Evolutionary conservation across 2,113 vertebrate species (phyloP).

Genomic region (Urocolius indicus): DNA sequence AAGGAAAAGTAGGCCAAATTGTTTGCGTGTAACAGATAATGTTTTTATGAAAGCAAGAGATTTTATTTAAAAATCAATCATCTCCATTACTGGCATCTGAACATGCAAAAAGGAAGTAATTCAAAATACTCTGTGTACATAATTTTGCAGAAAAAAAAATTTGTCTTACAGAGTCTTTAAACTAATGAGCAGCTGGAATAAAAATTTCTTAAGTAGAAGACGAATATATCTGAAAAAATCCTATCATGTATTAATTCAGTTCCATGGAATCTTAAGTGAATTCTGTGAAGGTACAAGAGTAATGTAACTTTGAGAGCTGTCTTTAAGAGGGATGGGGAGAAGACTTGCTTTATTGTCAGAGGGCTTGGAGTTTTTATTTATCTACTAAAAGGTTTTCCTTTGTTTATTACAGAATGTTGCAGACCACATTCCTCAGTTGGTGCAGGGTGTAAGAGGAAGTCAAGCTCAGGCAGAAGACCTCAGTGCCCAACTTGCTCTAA

Average conservation of each 20-base stretch:
- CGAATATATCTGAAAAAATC: not conserved
- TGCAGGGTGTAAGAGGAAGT: slow-evolving; percentile 95
- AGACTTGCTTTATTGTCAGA: not conserved
- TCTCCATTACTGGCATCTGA: not conserved
- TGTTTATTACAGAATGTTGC: slow-evolving; percentile 85
- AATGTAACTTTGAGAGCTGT: not conserved
- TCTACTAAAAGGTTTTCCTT: not conserved
- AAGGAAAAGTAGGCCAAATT: not conserved
- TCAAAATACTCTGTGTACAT: not conserved
- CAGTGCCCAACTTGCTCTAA: slow-evolving; percentile 92
- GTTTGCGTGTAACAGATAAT: not conserved
- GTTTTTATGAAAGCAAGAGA: not conserved
- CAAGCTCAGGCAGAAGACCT: slow-evolving; percentile 94
- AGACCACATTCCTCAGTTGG: slow-evolving; percentile 94
- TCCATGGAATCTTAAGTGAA: not conserved
- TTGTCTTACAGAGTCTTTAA: not conserved
- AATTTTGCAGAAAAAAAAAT: not conserved
- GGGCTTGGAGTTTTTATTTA: not conserved
- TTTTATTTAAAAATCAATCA: not conserved
- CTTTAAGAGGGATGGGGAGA: not conserved
- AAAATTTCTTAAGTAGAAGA: not conserved
- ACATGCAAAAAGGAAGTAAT: not conserved
- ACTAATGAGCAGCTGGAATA: not conserved
- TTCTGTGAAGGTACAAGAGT: not conserved
- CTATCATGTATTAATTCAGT: not conserved